Percentiles rank a stretch among this genome's conserved stretches.
Conservation (phyloP, 1,140 invertebrate species). For the Phymorhynchus buccinoides region DNA sequence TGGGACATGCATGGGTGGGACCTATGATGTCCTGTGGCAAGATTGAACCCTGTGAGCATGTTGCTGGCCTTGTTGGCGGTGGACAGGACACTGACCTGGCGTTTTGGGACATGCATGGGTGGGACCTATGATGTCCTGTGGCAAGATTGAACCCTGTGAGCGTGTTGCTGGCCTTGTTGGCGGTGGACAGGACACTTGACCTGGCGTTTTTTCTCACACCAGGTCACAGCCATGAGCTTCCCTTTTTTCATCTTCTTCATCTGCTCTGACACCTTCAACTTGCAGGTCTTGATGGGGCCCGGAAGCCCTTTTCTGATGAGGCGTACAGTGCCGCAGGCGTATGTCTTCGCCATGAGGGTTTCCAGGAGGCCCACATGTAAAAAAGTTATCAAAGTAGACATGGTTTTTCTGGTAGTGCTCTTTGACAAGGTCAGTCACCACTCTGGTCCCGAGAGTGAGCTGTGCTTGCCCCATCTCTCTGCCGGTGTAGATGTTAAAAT, state of each 20-base stretch:
- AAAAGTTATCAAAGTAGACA: constrained; percentile 48
- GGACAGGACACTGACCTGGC: neutral
- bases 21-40: too few species aligned
- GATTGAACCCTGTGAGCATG: too few species aligned
- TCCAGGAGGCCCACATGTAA: constrained; percentile 38
- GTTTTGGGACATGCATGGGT: too few species aligned
- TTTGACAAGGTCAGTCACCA: constrained; percentile 31
- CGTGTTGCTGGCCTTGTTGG: neutral
- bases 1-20: too few species aligned
- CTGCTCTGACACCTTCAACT: neutral
- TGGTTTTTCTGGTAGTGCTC: constrained; percentile 13
- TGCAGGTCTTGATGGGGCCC: neutral
- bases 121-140: too few species aligned
- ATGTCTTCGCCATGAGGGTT: constrained; percentile 33
- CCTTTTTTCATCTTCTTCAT: constrained; percentile 13
- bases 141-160: too few species aligned
- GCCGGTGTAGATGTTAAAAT: too few species aligned
- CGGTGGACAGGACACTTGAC: constrained; percentile 5
- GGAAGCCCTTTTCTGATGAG: neutral
- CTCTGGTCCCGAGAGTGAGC: constrained; percentile 11
- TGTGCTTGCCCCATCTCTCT: neutral
- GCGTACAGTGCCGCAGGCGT: constrained; percentile 14
- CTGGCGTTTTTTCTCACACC: constrained; percentile 6
- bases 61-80: too few species aligned
- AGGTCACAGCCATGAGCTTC: neutral